Evolutionary conservation across 2,113 vertebrate species (phyloP).

Genomic region (Anser brachyrhynchus): DNA sequence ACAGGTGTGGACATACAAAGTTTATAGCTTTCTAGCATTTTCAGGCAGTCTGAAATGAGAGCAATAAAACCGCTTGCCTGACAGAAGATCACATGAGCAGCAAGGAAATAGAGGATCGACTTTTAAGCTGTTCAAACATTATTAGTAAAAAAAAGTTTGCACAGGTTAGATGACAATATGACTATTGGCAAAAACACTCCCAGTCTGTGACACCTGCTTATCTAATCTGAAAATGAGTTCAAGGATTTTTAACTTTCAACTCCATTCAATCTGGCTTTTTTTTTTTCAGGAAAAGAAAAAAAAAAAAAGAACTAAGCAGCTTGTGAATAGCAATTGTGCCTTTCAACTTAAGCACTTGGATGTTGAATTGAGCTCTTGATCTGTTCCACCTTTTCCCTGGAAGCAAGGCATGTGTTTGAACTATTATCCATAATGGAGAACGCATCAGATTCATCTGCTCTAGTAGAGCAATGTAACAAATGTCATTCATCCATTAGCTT

Average conservation of each 20-base stretch:
- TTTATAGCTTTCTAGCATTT: background rate
- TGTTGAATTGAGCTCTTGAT: background rate
- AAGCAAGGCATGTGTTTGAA: background rate
- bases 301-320: background rate
- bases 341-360: background rate
- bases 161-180: background rate
- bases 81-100: background rate
- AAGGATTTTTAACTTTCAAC: background rate
- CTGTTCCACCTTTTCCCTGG: background rate
- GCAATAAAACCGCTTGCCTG: background rate
- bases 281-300: background rate
- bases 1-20: background rate
- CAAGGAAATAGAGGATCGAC: background rate
- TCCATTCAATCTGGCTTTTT: background rate
- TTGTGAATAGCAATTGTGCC: background rate
- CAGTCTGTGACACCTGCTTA: background rate
- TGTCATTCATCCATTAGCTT: background rate
- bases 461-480: background rate
- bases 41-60: background rate
- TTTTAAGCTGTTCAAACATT: background rate
- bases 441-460: background rate
- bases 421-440: background rate
- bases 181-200: background rate
- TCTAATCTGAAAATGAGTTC: background rate
- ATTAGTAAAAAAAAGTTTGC: background rate